phyloP scores from a whole-genome alignment of 2,888 invertebrate species.

The Lymantria dispar region DNA sequence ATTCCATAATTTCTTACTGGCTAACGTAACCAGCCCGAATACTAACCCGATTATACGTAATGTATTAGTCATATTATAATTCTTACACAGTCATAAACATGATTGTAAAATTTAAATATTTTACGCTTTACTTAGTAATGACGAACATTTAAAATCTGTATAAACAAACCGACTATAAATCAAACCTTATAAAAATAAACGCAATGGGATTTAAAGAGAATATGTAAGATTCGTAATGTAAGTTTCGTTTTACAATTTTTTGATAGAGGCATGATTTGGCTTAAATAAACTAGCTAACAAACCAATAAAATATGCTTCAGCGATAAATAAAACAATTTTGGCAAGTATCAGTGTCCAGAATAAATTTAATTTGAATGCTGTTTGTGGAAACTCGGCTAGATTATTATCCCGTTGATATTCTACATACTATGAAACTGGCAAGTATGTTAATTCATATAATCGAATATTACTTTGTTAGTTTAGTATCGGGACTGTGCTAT shows the following conservation, averaged over 20 bases:
- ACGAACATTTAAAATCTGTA: neutral
- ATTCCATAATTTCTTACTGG: too few species aligned
- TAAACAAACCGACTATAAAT: neutral
- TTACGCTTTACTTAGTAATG: neutral
- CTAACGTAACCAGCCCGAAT: too few species aligned
- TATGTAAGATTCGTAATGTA: neutral
- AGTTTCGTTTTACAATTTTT: neutral
- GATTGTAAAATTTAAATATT: neutral
- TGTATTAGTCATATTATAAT: too few species aligned
- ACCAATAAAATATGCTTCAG: neutral
- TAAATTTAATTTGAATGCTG: too few species aligned
- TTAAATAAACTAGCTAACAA: neutral
- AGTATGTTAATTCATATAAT: neutral
- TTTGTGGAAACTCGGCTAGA: too few species aligned
- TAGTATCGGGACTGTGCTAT: neutral
- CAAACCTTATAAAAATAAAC: neutral
- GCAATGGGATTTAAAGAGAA: neutral
- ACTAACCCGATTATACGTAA: too few species aligned
- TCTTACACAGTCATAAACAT: neutral
- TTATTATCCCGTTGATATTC: too few species aligned
- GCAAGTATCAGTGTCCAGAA: neutral
- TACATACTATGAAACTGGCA: too few species aligned
- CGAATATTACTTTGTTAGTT: neutral
- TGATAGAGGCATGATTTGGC: neutral
- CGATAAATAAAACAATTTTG: neutral